Evolutionary conservation across 1,140 invertebrate species (phyloP).

Genomic region (Anastatus disparis): DNA sequence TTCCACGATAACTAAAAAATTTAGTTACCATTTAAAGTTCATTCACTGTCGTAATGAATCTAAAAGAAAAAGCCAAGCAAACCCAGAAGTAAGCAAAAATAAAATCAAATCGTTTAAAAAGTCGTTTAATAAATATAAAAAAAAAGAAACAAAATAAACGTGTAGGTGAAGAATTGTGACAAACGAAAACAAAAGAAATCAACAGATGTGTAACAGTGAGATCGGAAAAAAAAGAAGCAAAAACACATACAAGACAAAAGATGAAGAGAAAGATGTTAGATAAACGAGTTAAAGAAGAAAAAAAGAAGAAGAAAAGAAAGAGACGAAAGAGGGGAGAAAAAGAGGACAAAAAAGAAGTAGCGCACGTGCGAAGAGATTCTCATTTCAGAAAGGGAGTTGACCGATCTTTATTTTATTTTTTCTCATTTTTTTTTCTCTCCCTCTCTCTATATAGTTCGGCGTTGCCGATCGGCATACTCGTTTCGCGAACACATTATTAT

Average conservation of each 20-base stretch:
- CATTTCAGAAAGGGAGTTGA: slow-evolving; percentile 38
- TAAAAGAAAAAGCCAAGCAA: too few relatives aligned
- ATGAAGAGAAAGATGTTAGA: neutral
- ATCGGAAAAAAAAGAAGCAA: slow-evolving; percentile 1
- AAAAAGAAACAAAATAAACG: too few relatives aligned
- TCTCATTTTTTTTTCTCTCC: neutral
- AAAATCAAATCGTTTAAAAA: too few relatives aligned
- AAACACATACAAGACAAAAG: neutral
- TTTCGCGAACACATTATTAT: slow-evolving; percentile 27
- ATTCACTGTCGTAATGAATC: too few relatives aligned
- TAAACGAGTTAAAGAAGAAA: neutral
- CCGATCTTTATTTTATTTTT: neutral
- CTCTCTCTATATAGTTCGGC: neutral
- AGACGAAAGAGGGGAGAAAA: neutral
- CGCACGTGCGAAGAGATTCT: slow-evolving; percentile 20
- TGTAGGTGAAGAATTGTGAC: too few relatives aligned
- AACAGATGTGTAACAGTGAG: too few relatives aligned
- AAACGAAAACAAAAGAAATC: too few relatives aligned
- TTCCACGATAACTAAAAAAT: too few relatives aligned
- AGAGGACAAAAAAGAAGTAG: neutral
- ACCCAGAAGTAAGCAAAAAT: too few relatives aligned
- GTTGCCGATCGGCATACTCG: slow-evolving; percentile 20
- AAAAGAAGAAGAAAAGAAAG: neutral
- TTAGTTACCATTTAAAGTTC: too few relatives aligned
- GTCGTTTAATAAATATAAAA: too few relatives aligned